Conservation (phyloP, 2,888 invertebrate genomes). For the Strigamia transsilvanica region DNA sequence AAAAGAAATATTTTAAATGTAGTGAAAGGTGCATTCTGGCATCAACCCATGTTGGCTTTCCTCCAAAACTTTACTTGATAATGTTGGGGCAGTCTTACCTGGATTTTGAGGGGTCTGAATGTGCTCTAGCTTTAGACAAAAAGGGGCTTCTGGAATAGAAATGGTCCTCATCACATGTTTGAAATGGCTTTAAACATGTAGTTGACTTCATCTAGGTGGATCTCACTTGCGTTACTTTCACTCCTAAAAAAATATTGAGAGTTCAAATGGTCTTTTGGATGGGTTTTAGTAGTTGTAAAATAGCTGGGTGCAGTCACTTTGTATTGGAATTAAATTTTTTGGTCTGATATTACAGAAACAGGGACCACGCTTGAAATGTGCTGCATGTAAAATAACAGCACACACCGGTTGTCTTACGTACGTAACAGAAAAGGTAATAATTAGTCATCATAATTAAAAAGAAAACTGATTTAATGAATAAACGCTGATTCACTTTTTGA, state of each 20-base stretch:
- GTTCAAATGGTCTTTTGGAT: background rate
- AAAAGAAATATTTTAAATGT: background rate
- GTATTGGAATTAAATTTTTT: slow-evolving; percentile 46
- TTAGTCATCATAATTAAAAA: background rate
- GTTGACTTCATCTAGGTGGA: slow-evolving; percentile 29
- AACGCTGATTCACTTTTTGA: too few relatives aligned
- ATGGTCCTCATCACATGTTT: slow-evolving; percentile 14
- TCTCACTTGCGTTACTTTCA: background rate
- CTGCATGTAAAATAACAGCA: slow-evolving; percentile 90
- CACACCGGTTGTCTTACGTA: slow-evolving; percentile 85
- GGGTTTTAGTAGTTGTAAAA: slow-evolving; percentile 26
- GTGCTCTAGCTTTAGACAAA: slow-evolving; percentile 23
- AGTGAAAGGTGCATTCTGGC: background rate
- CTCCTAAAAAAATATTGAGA: slow-evolving; percentile 18
- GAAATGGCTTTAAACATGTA: slow-evolving; percentile 13
- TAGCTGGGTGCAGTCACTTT: background rate
- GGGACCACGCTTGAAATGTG: slow-evolving; percentile 90
- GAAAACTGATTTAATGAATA: too few relatives aligned
- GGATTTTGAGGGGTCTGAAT: slow-evolving; percentile 43
- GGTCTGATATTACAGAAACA: slow-evolving; percentile 75
- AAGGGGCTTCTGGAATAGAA: slow-evolving; percentile 17
- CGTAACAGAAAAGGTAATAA: slow-evolving; percentile 73
- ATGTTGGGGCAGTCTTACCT: slow-evolving; percentile 45
- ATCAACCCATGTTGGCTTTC: slow-evolving; percentile 18
- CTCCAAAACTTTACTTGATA: slow-evolving; percentile 30